These are phyloP conservation scores for Latrodectus elegans DNA, from an alignment of 2,888 invertebrate species.

Conservation along the genomic window DNA sequence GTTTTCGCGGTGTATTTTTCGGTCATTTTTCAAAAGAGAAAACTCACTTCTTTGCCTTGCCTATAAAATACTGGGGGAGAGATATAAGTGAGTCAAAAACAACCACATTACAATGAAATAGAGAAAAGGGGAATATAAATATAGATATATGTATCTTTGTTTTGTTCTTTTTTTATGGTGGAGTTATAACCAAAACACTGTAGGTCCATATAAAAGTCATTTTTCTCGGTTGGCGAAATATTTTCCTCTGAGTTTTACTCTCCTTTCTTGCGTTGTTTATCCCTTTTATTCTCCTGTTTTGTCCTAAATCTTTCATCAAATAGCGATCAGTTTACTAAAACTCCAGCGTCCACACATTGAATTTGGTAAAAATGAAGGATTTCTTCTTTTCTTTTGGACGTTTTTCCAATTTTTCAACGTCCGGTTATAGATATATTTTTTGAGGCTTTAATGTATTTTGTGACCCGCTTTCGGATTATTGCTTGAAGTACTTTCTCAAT, in stretches of 20 bases:
- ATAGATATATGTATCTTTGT: background rate
- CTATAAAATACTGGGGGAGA: background rate
- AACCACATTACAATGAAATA: conserved; percentile 38
- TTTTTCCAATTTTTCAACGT: too few species aligned
- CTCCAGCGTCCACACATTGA: too few species aligned
- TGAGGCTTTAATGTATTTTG: too few species aligned
- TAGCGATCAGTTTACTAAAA: conserved; percentile 38
- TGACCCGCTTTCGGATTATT: too few species aligned
- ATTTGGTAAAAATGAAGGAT: too few species aligned
- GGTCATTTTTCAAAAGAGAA: conserved; percentile 51
- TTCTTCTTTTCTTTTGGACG: too few species aligned
- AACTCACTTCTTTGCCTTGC: too few species aligned
- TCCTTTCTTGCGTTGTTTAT: conserved; percentile 8
- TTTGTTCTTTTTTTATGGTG: conserved; percentile 51
- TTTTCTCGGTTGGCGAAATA: conserved; percentile 37
- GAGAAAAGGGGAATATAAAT: background rate
- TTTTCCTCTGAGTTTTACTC: conserved; percentile 12
- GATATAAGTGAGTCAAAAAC: conserved; percentile 39
- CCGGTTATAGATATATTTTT: too few species aligned
- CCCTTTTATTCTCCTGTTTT: background rate
- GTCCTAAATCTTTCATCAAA: conserved; percentile 62
- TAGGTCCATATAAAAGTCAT: conserved; percentile 61
- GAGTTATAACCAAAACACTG: conserved; percentile 59
- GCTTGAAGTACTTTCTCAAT: too few species aligned
- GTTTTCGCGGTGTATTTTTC: conserved; percentile 27